Base-by-base conservation (phyloP, 1,140 invertebrate genomes). In the Trinorchestia longiramus region DNA sequence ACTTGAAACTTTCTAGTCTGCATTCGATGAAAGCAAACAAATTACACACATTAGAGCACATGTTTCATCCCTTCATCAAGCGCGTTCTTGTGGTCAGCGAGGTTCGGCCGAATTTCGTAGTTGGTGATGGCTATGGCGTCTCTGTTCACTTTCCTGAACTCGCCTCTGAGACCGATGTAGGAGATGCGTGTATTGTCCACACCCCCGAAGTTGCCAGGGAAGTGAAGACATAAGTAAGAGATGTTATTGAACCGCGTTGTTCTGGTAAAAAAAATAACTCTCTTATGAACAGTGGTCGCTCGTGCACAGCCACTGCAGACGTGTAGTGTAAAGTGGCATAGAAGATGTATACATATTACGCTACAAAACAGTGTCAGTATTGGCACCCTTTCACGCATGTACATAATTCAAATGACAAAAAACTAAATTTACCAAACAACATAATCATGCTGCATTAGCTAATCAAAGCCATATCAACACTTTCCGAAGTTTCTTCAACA, bases 61-160 rank as follows among this genome's bases (percentile, higher is more conserved):
- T 44, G 92, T 94, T 43, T 94, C 92, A 94, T 94, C 40, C 92
- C 92, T 94, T 94, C 92, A 40, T 94, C 92, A 8, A 94, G 92
- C 40, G 92, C 92, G 44, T 94, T 94, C n/a, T 94, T 94, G 47
- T 94, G 92, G 47, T 94, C 92, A 11, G 92, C 92, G 36, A 94
- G 44, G 47, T 44, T 94, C 40, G 92, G 92, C 92, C 92, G 43
- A 8, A 94, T 28, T 40, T 94, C 92, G 43, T 94, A 94, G 41
- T 94, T 94, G 17, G 92, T 94, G 40, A 94, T 94, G 43, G 92
- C 92, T 11, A 94, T 94, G 36, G 92, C 92, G 44, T 94, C 92
- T 0, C 92, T 15, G 92, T 94, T 94, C 3, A 94, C 44, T 47
- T 94, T 94, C 44, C 47, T 94, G 44, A 94, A 94, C 40, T 94